phyloP scores from a whole-genome alignment of 2,113 vertebrate genomes.

The Nyctereutes procyonoides region DNA sequence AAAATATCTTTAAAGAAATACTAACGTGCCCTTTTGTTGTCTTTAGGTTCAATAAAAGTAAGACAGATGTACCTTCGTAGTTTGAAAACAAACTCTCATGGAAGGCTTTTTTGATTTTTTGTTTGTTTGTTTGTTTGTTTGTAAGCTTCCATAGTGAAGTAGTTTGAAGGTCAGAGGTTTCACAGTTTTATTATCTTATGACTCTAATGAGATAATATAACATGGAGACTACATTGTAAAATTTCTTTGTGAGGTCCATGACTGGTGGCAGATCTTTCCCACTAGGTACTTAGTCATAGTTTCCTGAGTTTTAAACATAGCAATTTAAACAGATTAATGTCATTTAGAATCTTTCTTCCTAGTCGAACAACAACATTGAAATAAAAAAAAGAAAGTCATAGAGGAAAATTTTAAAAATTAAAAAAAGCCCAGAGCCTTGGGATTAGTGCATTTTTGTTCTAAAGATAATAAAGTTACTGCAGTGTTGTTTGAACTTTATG shows the following conservation, averaged over 20 bases:
- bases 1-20: not conserved
- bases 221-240: not conserved
- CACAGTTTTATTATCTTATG: not conserved
- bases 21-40: not conserved
- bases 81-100: not conserved
- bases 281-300: not conserved
- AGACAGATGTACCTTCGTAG: not conserved
- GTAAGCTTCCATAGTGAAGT: not conserved
- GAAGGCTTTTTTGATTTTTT: not conserved
- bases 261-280: not conserved
- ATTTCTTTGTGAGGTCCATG: not conserved
- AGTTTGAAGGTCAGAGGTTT: not conserved
- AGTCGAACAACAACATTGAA: not conserved
- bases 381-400: not conserved
- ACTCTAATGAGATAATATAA: not conserved
- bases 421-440: not conserved
- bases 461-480: not conserved
- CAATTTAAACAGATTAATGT: conserved; percentile 45
- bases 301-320: not conserved
- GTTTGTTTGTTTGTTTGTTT: not conserved
- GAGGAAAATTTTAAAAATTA: not conserved
- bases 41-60: not conserved
- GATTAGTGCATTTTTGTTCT: not conserved
- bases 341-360: conserved; percentile 16
- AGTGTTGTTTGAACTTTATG: not conserved